Conservation (phyloP, 2,797 vertebrate genomes). For the Catamblyrhynchus diadema region DNA sequence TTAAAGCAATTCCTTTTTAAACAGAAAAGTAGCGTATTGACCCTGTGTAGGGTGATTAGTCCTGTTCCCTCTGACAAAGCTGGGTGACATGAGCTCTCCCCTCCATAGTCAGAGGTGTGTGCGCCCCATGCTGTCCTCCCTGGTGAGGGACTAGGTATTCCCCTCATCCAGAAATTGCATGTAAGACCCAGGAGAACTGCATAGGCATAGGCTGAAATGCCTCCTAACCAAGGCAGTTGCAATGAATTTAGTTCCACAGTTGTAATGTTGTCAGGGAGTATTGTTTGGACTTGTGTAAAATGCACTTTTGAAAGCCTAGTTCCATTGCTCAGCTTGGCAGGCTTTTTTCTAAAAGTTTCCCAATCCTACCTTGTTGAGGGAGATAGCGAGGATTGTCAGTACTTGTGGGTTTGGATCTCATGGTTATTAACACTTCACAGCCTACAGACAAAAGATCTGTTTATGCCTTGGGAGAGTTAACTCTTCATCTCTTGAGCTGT, state of each 20-base stretch:
- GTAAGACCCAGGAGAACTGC: neutral
- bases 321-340: neutral
- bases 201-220: neutral
- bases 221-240: neutral
- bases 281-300: neutral
- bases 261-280: neutral
- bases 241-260: neutral
- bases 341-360: neutral
- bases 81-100: neutral
- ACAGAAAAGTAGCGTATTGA: neutral
- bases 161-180: rapidly evolving
- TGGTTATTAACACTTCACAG: neutral
- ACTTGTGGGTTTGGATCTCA: neutral
- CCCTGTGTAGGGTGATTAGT: neutral
- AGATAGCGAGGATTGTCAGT: neutral
- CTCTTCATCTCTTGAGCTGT: neutral
- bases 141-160: rapidly evolving
- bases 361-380: neutral
- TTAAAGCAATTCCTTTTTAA: neutral
- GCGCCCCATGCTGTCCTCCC: neutral
- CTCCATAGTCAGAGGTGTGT: neutral
- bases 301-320: neutral
- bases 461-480: neutral
- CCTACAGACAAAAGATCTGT: neutral
- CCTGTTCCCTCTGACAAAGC: neutral